phyloP scores from a whole-genome alignment of 2,797 vertebrate species.

The Cygnus olor region DNA sequence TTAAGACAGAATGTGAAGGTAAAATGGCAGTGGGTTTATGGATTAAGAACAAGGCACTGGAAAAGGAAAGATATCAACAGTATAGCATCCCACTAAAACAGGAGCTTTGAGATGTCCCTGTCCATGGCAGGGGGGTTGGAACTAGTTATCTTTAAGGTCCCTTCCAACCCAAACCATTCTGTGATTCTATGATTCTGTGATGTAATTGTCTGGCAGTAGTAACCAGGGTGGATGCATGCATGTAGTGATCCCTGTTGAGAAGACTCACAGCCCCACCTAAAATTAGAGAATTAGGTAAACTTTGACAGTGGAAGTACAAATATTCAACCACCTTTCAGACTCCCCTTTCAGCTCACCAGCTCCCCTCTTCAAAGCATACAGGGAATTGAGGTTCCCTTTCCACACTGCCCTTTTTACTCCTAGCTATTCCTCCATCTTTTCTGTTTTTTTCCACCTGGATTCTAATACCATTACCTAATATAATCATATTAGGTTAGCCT shows the following conservation, averaged over 20 bases:
- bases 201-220: neutral
- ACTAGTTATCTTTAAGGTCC: too few relatives aligned
- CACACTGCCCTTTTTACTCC: neutral
- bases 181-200: neutral
- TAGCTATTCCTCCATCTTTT: neutral
- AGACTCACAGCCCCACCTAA: neutral
- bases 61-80: neutral
- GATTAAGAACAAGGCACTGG: neutral
- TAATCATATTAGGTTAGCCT: neutral
- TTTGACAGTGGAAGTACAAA: neutral
- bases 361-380: neutral
- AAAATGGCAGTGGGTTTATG: neutral
- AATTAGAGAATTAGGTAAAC: neutral
- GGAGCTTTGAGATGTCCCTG: too few relatives aligned
- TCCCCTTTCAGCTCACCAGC: neutral
- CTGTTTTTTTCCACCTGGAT: neutral
- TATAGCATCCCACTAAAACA: neutral
- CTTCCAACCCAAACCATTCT: too few relatives aligned
- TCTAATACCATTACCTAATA: neutral
- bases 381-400: neutral
- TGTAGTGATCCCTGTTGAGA: neutral
- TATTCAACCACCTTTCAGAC: neutral
- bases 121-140: too few relatives aligned
- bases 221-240: neutral
- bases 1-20: neutral